Evolutionary conservation across 2,888 invertebrate genomes (phyloP).

Genomic region (Tenthredo notha): DNA sequence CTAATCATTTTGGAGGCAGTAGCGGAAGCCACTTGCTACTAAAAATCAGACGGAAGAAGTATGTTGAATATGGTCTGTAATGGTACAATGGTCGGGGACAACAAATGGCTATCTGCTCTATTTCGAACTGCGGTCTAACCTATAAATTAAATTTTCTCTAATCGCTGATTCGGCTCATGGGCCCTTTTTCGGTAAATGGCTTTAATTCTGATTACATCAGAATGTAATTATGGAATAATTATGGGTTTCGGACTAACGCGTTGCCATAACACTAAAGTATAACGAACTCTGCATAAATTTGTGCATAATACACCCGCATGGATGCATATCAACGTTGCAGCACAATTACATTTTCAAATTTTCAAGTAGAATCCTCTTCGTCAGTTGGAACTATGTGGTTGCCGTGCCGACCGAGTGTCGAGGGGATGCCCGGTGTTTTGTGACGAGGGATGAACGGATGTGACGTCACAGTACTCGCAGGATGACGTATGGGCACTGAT

Average conservation of each 20-base stretch:
- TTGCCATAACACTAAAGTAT: background rate
- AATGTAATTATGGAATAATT: background rate
- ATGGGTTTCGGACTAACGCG: background rate
- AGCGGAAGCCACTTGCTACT: too few species aligned
- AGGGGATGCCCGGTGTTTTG: conserved; percentile 49
- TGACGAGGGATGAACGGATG: conserved; percentile 76
- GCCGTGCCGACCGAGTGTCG: conserved; percentile 18
- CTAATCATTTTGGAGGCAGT: too few species aligned
- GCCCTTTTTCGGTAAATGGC: background rate
- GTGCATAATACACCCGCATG: background rate
- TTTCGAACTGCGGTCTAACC: background rate
- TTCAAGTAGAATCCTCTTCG: background rate
- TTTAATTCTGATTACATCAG: background rate
- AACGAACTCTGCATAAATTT: background rate
- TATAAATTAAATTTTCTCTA: background rate
- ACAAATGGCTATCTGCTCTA: too few species aligned
- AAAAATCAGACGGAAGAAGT: too few species aligned
- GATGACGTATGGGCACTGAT: conserved; percentile 76
- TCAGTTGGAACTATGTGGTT: background rate
- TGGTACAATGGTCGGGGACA: too few species aligned
- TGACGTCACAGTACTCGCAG: conserved; percentile 70
- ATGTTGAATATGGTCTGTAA: too few species aligned
- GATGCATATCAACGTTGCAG: background rate
- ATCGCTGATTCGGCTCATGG: background rate
- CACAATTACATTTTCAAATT: background rate